Conservation (phyloP, 23 tunicate genomes). For the Halocynthia roretzi region DNA sequence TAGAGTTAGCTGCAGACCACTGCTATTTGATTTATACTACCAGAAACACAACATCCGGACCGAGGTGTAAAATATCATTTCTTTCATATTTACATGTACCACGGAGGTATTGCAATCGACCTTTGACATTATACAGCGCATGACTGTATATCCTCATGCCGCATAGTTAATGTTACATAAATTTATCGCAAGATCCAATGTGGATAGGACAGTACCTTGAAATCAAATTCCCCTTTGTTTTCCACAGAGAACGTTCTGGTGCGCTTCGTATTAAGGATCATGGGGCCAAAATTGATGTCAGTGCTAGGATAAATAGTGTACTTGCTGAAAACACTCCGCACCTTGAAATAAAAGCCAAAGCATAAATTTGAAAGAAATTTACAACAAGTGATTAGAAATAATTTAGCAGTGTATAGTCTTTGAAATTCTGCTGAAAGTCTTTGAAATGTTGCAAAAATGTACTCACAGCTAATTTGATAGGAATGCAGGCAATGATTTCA, state of each 20-base stretch:
- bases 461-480: slow-evolving; percentile 86
- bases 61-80: neutral
- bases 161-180: neutral
- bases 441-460: neutral
- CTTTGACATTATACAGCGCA: neutral
- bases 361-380: neutral
- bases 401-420: neutral
- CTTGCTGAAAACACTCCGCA: slow-evolving; percentile 80
- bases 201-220: slow-evolving; percentile 36
- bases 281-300: slow-evolving; percentile 98
- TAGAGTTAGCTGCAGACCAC: no score
- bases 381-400: neutral
- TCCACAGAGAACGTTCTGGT: slow-evolving; percentile 68
- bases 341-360: slow-evolving; percentile 21
- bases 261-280: slow-evolving; percentile 82
- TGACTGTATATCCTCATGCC: neutral
- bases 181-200: no score
- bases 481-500: slow-evolving; percentile 92
- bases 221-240: slow-evolving; percentile 97
- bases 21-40: no score
- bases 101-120: neutral
- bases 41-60: neutral
- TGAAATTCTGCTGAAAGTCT: neutral
- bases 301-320: slow-evolving; percentile 77
- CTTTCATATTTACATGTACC: neutral